phyloP scores from a whole-genome alignment of 2,797 vertebrate species.

The Orestias chungarensis region DNA sequence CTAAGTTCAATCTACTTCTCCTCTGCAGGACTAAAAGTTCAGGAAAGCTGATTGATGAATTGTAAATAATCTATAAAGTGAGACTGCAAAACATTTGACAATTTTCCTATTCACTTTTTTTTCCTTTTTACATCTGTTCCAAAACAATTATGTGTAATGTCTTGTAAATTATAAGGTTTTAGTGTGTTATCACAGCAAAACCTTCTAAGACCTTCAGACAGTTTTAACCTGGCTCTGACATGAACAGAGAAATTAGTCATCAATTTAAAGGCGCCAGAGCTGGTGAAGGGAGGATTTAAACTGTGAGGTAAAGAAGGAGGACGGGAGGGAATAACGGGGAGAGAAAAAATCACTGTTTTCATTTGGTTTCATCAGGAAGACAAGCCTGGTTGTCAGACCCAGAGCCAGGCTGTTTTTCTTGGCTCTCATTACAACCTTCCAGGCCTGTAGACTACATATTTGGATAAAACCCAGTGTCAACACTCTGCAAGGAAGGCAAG shows the following conservation, averaged over 20 bases:
- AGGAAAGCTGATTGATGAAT: neutral
- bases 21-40: conserved; percentile 16
- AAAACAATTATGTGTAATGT: neutral
- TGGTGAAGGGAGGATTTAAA: conserved; percentile 20
- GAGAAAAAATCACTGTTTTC: conserved; percentile 76
- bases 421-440: conserved; percentile 73
- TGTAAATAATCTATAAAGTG: neutral
- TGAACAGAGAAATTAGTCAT: conserved; percentile 44
- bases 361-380: conserved; percentile 75
- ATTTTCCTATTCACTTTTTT: too few species aligned
- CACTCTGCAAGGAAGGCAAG: conserved; percentile 56
- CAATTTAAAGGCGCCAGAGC: conserved; percentile 39
- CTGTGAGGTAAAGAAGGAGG: conserved; percentile 32
- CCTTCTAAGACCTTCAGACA: neutral
- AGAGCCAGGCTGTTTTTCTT: conserved; percentile 76
- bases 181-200: conserved; percentile 2
- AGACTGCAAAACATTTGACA: too few species aligned
- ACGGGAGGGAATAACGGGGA: conserved; percentile 60
- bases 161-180: neutral
- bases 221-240: conserved; percentile 24
- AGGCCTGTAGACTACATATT: conserved; percentile 74
- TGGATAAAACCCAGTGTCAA: conserved; percentile 77
- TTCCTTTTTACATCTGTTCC: neutral
- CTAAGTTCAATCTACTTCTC: conserved; percentile 51
- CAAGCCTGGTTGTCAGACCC: conserved; percentile 72